Evolutionary conservation across 2,113 vertebrate species (phyloP), one percentile per base, ranked within the genome.

Genomic region (Damaliscus lunatus): DNA sequence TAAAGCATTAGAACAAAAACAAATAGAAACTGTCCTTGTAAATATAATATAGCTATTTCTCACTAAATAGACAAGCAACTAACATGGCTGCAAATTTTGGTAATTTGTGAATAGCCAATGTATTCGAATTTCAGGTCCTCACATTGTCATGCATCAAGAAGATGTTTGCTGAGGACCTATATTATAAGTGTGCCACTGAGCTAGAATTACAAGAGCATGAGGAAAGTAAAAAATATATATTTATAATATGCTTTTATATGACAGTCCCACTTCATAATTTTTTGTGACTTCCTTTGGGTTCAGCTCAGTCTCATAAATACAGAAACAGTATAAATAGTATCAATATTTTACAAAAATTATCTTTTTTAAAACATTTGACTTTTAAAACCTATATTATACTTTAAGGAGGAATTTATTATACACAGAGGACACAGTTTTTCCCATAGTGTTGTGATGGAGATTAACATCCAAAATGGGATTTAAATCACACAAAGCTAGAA

Each of bases 281-380:
- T 89, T 64, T 80, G 16, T 60, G 25, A 52, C 16, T 86, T 91
- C 53, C 6, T 87, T 77, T 81, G 67, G 36, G 40, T 84, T 92
- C 46, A 91, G 59, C 11, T 78, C 3, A 81, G 17, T 93, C n/a
- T 36, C 23, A 80, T 87, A 74, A 67, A 40, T 29, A 64, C 43
- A 40, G 17, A 78, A 46, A 48, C 13, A 78, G 78, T 90, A 36
- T 14, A 87, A 86, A 85, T 31, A 43, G 5, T 40, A 25, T 74
- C 77, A 62, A 50, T 33, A 43, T 71, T 87, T 64, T 59, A 57
- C n/a, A 46, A 53, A 78, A 93, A 48, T 84, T 84, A 78, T 46
- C 12, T 82, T 88, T 94, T 95, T 90, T 15, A 95, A 91, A 95
- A 92, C 12, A 33, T n/a, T 40, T 91, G 27, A 77, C 27, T 86